Conservation (phyloP, 2,113 vertebrate species). For the Forbesichthys papilliferus region DNA sequence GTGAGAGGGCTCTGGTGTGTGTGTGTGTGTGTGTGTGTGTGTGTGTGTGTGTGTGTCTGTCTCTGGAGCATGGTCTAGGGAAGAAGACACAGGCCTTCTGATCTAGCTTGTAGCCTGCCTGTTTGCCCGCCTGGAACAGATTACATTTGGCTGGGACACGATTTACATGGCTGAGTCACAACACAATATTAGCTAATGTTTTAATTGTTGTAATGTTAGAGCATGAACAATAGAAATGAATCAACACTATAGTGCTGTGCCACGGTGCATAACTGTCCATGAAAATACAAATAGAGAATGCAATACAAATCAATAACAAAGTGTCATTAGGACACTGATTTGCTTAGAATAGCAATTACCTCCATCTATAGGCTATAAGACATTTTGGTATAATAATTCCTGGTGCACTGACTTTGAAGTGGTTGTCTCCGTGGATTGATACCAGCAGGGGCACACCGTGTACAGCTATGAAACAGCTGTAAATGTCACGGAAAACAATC, state of each 20-base stretch:
- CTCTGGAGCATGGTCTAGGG: constrained; percentile 36
- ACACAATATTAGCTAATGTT: constrained; percentile 4
- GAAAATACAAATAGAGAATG: neutral
- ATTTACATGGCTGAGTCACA: constrained; percentile 23
- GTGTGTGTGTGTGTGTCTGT: constrained; percentile 42
- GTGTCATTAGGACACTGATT: neutral
- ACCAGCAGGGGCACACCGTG: constrained; percentile 14
- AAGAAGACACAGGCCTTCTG: constrained; percentile 58
- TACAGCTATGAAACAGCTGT: constrained; percentile 36
- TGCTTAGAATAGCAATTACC: constrained; percentile 1
- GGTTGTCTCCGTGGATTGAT: constrained; percentile 37
- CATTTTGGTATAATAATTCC: constrained; percentile 41
- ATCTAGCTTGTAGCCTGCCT: constrained; percentile 51
- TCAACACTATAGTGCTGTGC: neutral
- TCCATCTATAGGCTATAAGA: neutral
- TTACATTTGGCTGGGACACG: constrained; percentile 55
- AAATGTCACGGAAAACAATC: constrained; percentile 54
- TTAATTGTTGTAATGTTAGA: constrained; percentile 2
- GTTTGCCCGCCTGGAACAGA: constrained; percentile 60
- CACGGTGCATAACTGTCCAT: neutral
- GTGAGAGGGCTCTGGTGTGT: constrained; percentile 52
- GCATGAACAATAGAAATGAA: constrained; percentile 6
- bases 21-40: constrained; percentile 40
- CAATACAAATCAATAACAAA: neutral
- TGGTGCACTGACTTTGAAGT: constrained; percentile 45